Percentiles rank a stretch among this genome's conserved stretches.
Conservation (phyloP, 2,113 vertebrate species). For the Ia io region DNA sequence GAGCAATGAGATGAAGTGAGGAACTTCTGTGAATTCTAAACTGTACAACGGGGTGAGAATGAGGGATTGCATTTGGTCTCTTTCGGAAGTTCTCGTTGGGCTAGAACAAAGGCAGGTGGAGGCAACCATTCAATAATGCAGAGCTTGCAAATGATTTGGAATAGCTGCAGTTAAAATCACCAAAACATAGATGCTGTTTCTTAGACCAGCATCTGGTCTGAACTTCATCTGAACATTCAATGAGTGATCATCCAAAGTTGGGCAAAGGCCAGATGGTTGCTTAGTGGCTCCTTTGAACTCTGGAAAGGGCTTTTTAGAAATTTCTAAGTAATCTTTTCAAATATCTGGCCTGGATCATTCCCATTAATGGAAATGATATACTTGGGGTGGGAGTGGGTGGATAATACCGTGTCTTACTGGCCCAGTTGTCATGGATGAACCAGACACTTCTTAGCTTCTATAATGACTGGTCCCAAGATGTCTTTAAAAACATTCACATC, state of each 20-base stretch:
- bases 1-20: background rate
- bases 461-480: background rate
- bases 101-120: background rate
- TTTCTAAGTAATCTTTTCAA: background rate
- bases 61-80: background rate
- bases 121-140: background rate
- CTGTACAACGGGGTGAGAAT: background rate
- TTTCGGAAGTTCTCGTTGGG: background rate
- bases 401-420: background rate
- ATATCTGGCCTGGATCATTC: background rate
- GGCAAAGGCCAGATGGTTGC: background rate
- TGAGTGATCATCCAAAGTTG: background rate
- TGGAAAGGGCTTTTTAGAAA: background rate
- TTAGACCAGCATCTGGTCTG: background rate
- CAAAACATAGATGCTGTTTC: background rate
- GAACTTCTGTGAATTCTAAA: background rate
- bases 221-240: background rate
- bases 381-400: rapidly evolving
- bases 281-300: background rate
- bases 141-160: background rate
- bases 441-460: background rate
- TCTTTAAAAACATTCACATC: background rate
- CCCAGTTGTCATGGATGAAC: background rate
- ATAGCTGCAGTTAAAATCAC: background rate
- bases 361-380: background rate